Evolutionary conservation across 2,888 invertebrate genomes (phyloP), one percentile per base, ranked within the genome.

Genomic region (Agriopis leucophaearia): DNA sequence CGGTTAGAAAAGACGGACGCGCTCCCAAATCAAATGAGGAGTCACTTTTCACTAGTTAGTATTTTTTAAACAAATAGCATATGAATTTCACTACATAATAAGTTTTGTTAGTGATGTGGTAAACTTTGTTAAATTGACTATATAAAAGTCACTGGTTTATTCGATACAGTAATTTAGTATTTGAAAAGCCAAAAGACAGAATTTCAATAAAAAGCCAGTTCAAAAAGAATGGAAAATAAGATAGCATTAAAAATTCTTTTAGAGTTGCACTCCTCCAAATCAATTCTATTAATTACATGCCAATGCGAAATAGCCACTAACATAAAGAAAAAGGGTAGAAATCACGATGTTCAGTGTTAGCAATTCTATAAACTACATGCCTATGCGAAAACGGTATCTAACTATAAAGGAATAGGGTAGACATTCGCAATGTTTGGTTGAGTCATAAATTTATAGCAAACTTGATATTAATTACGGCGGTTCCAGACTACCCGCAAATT

Each of bases 381-480:
- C 52, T 27, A 35, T 40, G 38, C 1, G 27, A 63, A 62, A 59
- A 9, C 55, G 36, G 36, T 57, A 63, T 40, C 47, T 70, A 58
- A 15, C 0, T 0, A 9, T n/a, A 13, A 48, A 40, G 62, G 36
- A 38, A 67, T 62, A 65, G 51, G 56, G 70, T 69, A 42, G 40
- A 69, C 70, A 69, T 56, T 69, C 36, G 45, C 48, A 44, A 15
- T 57, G 35, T 60, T 64, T 40, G 59, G n/a, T 36, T 27, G 56
- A 52, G 66, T 73, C 66, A 69, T 71, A 73, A 74, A 72, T 72
- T 74, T 71, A 86, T 85, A 78, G 81, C 89, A 86, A 90, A 91
- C 88, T 90, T 91, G 88, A 88, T 91, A 92, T 91, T 92, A 91
- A 92, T 91, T 91, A 91, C 89, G 81, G 71, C 75, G 80, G 73